Conservation (phyloP, 1,140 invertebrate genomes). For the Oedothorax gibbosus region DNA sequence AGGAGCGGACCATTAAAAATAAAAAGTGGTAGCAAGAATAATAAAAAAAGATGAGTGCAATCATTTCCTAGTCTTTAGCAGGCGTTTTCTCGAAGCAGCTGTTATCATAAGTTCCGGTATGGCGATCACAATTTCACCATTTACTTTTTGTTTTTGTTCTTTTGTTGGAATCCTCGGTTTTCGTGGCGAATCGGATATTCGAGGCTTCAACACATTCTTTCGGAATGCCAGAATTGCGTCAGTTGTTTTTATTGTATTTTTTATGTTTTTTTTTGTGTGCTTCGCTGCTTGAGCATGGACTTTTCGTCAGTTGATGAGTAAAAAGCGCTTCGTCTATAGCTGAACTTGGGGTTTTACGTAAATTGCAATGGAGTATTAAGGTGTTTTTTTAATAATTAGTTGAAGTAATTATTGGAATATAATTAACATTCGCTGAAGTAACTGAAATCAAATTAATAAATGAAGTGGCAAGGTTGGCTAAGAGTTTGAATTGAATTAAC, state of each 20-base stretch:
- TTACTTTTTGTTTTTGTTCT: slow-evolving; percentile 2
- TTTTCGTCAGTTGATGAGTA: too few species aligned
- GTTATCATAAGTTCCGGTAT: slow-evolving; percentile 33
- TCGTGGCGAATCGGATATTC: slow-evolving; percentile 7
- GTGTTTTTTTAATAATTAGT: too few species aligned
- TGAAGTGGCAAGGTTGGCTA: too few species aligned
- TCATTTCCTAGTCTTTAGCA: not conserved
- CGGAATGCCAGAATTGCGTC: not conserved
- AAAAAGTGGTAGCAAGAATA: not conserved
- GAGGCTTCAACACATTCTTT: slow-evolving; percentile 1
- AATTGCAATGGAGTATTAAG: too few species aligned
- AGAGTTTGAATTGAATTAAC: too few species aligned
- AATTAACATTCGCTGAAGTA: too few species aligned
- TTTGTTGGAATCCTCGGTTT: slow-evolving; percentile 7
- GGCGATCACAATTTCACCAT: slow-evolving; percentile 28
- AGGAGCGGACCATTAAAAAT: not conserved
- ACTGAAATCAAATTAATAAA: too few species aligned
- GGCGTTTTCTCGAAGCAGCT: slow-evolving; percentile 11
- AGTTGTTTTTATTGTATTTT: not conserved
- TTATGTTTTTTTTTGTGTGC: not conserved
- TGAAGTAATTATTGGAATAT: too few species aligned
- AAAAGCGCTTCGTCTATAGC: too few species aligned
- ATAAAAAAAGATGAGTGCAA: not conserved
- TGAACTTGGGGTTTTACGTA: too few species aligned
- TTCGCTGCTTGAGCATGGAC: too few species aligned